These are phyloP conservation scores for Amphipoea lucens DNA, from an alignment of 2,888 invertebrate genomes.

Conservation along the genomic window DNA sequence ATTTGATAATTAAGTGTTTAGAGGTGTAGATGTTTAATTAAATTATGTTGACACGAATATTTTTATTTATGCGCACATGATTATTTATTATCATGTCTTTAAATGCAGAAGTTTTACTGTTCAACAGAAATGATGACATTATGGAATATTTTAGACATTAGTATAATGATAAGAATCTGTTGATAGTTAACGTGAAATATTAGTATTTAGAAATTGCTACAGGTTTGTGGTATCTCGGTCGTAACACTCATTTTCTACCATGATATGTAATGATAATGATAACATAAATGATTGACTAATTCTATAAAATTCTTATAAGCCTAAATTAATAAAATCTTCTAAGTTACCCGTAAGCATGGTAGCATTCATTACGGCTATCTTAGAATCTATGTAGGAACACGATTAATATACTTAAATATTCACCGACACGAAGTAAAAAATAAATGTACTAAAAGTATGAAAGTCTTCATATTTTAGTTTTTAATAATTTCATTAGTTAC, in stretches of 20 bases:
- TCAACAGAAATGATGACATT: neutral
- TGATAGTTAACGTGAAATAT: neutral
- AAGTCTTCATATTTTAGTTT: neutral
- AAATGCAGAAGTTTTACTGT: neutral
- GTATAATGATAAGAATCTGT: neutral
- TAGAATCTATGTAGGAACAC: neutral
- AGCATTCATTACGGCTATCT: neutral
- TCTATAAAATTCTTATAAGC: neutral
- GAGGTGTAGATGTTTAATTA: neutral
- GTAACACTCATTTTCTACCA: neutral
- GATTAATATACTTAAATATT: neutral
- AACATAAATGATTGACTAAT: slow-evolving; percentile 2
- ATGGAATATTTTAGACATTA: neutral
- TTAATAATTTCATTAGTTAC: neutral
- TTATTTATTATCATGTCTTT: neutral
- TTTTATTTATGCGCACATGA: neutral
- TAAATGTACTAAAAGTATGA: neutral
- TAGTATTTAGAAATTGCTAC: neutral
- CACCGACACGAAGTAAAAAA: neutral
- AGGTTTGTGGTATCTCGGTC: neutral
- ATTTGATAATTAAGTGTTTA: neutral
- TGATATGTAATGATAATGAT: too few species aligned
- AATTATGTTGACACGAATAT: neutral
- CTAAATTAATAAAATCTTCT: too few species aligned
- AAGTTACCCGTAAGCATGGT: too few species aligned